These are phyloP conservation scores for Epinotia demarniana DNA, from an alignment of 2,888 invertebrate species.

Conservation along the genomic window DNA sequence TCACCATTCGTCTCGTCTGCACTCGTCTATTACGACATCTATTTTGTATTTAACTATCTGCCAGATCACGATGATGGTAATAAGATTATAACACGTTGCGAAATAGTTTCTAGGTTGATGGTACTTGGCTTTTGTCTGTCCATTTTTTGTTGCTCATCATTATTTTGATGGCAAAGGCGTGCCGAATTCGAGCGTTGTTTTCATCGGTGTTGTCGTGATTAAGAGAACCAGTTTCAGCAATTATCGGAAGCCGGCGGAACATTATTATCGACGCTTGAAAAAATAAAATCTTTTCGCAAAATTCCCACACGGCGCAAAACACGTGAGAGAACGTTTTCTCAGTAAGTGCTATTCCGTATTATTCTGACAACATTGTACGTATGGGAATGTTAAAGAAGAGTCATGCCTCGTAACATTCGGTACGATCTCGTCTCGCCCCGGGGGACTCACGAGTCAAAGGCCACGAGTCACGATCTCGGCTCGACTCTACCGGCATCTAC, in stretches of 20 bases:
- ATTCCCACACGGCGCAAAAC: slow-evolving; percentile 32
- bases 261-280: slow-evolving; percentile 20
- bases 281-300: slow-evolving; percentile 29
- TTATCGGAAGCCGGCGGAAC: slow-evolving; percentile 8
- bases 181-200: slow-evolving; percentile 11
- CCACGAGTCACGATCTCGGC: slow-evolving; percentile 64
- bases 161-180: slow-evolving; percentile 17
- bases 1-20: slow-evolving; percentile 48
- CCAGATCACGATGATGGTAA: slow-evolving; percentile 64
- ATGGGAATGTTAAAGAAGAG: slow-evolving; percentile 34
- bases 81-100: slow-evolving; percentile 58
- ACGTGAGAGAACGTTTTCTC: slow-evolving; percentile 31
- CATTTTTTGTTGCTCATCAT: slow-evolving; percentile 45
- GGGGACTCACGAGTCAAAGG: slow-evolving; percentile 66
- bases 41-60: slow-evolving; percentile 74
- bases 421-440: slow-evolving; percentile 61
- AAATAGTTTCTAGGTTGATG: slow-evolving; percentile 58
- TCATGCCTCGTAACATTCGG: slow-evolving; percentile 47
- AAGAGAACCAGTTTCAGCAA: slow-evolving; percentile 28
- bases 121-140: slow-evolving; percentile 49
- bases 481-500: slow-evolving; percentile 55
- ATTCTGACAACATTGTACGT: slow-evolving; percentile 25
- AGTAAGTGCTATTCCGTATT: slow-evolving; percentile 24
- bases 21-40: slow-evolving; percentile 67
- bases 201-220: slow-evolving; percentile 21